Evolutionary conservation across 2,888 invertebrate genomes (phyloP).

Genomic region (Drosophila sordidula): DNA sequence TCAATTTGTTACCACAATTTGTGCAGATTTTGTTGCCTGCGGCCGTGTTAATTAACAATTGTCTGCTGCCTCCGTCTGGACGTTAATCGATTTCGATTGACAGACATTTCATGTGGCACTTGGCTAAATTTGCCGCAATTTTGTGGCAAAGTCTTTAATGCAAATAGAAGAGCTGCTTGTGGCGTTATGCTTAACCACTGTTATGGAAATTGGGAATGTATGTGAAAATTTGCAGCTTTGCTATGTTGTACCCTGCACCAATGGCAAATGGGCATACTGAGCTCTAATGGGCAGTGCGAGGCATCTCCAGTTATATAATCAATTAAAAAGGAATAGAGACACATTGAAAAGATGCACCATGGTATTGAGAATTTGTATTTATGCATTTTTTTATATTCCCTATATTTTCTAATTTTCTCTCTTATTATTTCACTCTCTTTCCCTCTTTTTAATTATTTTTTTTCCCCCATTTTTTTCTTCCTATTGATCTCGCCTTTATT

Average conservation of each 20-base stretch:
- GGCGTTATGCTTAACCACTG: slow-evolving; percentile 4
- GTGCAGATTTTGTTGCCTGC: slow-evolving; percentile 39
- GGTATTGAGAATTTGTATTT: too few relatives aligned
- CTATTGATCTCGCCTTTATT: too few relatives aligned
- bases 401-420: too few relatives aligned
- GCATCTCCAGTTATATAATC: too few relatives aligned
- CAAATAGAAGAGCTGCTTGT: slow-evolving; percentile 4
- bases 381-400: too few relatives aligned
- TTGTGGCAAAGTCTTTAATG: slow-evolving; percentile 28
- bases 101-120: slow-evolving; percentile 42
- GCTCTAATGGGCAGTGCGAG: not conserved
- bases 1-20: slow-evolving; percentile 65
- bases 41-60: slow-evolving; percentile 67
- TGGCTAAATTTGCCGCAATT: slow-evolving; percentile 38
- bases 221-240: not conserved
- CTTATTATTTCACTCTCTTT: too few relatives aligned
- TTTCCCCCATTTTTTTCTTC: not conserved
- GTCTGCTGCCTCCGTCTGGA: slow-evolving; percentile 43
- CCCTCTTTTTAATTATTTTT: too few relatives aligned
- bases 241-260: not conserved
- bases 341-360: too few relatives aligned
- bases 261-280: too few relatives aligned
- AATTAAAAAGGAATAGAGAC: too few relatives aligned
- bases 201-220: slow-evolving; percentile 1
- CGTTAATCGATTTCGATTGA: slow-evolving; percentile 60